Evolutionary conservation across 2,888 invertebrate genomes (phyloP).

Genomic region (Choristoneura rosaceana): DNA sequence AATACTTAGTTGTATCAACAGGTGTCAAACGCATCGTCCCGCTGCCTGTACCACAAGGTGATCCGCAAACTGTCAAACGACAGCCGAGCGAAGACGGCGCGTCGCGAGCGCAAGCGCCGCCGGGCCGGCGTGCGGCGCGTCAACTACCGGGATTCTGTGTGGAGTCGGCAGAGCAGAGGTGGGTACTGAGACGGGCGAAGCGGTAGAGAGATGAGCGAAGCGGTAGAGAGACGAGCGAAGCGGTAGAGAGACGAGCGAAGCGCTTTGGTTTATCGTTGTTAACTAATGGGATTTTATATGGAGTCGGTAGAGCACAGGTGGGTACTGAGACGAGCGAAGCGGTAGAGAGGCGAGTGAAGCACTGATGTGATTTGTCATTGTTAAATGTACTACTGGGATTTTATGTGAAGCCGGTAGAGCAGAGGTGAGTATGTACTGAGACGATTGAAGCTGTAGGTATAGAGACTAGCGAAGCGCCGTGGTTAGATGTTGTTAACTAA

Average conservation of each 20-base stretch:
- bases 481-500: too few species aligned
- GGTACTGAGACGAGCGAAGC: neutral
- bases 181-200: neutral
- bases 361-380: slow-evolving; percentile 50
- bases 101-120: slow-evolving; percentile 65
- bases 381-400: slow-evolving; percentile 77
- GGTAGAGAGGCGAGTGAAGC: slow-evolving; percentile 46
- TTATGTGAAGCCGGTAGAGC: slow-evolving; percentile 67
- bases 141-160: slow-evolving; percentile 77
- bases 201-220: too few species aligned
- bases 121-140: slow-evolving; percentile 61
- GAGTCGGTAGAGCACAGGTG: slow-evolving; percentile 54
- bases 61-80: slow-evolving; percentile 68
- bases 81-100: slow-evolving; percentile 54
- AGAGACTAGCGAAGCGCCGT: too few species aligned
- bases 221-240: too few species aligned
- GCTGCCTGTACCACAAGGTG: slow-evolving; percentile 75
- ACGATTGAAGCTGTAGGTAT: too few species aligned
- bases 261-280: slow-evolving; percentile 54
- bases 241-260: neutral
- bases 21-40: slow-evolving; percentile 76
- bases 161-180: slow-evolving; percentile 58
- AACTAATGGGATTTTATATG: slow-evolving; percentile 78
- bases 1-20: slow-evolving; percentile 42
- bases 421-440: neutral